Conservation (phyloP, 2,888 invertebrate genomes). For the Sclerodermus sp. region DNA sequence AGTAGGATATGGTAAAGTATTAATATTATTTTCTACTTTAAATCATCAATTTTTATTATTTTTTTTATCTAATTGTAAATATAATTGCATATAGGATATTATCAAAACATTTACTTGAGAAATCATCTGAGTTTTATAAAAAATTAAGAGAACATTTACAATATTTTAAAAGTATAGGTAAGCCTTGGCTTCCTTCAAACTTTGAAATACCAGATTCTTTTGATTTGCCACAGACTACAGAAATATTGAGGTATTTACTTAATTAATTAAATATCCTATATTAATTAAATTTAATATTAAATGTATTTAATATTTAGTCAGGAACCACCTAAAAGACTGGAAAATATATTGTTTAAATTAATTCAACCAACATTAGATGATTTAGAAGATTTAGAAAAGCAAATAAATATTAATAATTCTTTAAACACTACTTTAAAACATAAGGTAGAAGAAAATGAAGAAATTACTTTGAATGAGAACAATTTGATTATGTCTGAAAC, state of each 20-base stretch:
- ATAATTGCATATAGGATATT: conserved; percentile 56
- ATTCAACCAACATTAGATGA: conserved; percentile 26
- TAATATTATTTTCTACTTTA: not conserved
- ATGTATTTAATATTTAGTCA: no score
- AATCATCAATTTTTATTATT: not conserved
- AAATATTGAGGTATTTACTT: conserved; percentile 40
- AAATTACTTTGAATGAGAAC: not conserved
- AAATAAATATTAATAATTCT: no score
- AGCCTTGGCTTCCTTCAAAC: conserved; percentile 59
- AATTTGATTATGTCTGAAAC: no score
- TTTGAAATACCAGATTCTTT: conserved; percentile 61
- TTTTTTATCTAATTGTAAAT: not conserved
- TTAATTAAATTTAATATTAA: no score
- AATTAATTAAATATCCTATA: not conserved
- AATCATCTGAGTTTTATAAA: conserved; percentile 61
- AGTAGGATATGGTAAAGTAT: conserved; percentile 61
- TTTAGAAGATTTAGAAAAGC: conserved; percentile 17
- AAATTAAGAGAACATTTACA: conserved; percentile 55
- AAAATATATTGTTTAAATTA: conserved; percentile 38
- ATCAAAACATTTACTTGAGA: conserved; percentile 58
- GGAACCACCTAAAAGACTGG: no score
- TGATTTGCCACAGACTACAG: conserved; percentile 58
- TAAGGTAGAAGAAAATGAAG: not conserved
- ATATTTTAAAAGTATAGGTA: conserved; percentile 58
- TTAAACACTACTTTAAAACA: no score